A percentile compares a stretch with the other conserved stretches of the same genome.
Conservation (phyloP, 2,888 invertebrate species). For the Eupeodes latifasciatus region DNA sequence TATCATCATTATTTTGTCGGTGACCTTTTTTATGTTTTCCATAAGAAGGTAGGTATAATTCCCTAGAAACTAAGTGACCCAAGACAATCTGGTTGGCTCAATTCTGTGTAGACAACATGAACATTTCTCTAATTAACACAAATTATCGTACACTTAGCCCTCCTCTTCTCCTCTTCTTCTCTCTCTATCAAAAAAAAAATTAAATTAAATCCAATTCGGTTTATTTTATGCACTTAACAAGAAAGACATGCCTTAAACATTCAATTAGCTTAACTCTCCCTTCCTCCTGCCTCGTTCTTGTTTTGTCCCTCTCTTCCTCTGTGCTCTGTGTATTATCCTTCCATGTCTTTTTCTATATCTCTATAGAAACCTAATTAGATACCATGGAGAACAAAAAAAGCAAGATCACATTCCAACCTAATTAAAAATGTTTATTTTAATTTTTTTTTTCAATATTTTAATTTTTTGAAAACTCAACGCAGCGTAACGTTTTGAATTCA, state of each 20-base stretch:
- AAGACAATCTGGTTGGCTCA: neutral
- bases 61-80: conserved; percentile 24
- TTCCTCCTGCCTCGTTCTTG: neutral
- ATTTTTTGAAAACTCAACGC: conserved; percentile 14
- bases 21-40: neutral
- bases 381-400: conserved; percentile 7
- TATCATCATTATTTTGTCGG: neutral
- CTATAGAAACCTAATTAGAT: conserved; percentile 22
- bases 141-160: conserved; percentile 3
- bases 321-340: conserved; percentile 9
- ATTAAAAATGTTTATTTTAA: conserved; percentile 65
- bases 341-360: neutral
- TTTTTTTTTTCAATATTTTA: neutral
- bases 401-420: conserved; percentile 57
- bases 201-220: conserved; percentile 15
- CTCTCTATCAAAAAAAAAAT: neutral
- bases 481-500: conserved; percentile 48
- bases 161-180: no score
- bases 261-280: conserved; percentile 33
- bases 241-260: conserved; percentile 36
- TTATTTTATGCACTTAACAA: neutral
- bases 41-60: neutral
- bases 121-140: conserved; percentile 57
- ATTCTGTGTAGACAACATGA: neutral
- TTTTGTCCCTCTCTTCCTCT: neutral